phyloP scores from a whole-genome alignment of 1,140 invertebrate species.

The Habropoda laboriosa region DNA sequence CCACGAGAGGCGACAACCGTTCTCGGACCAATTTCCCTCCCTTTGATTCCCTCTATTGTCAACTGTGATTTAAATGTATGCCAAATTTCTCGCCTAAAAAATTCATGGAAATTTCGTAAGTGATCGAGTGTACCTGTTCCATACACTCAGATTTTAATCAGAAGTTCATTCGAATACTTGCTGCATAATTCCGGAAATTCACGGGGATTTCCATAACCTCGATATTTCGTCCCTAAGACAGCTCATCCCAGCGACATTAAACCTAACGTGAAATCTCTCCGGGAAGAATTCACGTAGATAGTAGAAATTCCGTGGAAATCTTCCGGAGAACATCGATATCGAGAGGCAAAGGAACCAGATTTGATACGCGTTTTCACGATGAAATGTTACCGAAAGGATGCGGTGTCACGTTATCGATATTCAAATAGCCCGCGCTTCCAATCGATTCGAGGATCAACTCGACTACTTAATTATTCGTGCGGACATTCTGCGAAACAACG shows the following conservation, averaged over 20 bases:
- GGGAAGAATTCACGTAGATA: background rate
- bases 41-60: no score
- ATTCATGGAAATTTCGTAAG: no score
- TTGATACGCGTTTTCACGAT: background rate
- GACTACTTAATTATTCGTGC: slow-evolving; percentile 26
- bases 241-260: background rate
- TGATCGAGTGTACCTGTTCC: no score
- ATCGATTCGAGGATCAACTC: slow-evolving; percentile 30
- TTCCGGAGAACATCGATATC: background rate
- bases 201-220: no score
- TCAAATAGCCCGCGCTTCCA: background rate
- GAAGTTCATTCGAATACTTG: no score
- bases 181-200: no score
- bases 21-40: background rate
- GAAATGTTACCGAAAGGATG: background rate
- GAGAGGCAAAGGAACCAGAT: background rate
- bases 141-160: no score
- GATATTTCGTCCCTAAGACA: no score
- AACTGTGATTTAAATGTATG: background rate
- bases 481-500: slow-evolving; percentile 6
- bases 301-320: background rate
- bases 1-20: background rate
- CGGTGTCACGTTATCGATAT: slow-evolving; percentile 27
- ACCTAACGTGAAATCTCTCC: background rate
- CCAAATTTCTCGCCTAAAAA: no score